These are phyloP conservation scores for Ennomos fuscantarius DNA, from an alignment of 2,888 invertebrate species.

Conservation along the genomic window DNA sequence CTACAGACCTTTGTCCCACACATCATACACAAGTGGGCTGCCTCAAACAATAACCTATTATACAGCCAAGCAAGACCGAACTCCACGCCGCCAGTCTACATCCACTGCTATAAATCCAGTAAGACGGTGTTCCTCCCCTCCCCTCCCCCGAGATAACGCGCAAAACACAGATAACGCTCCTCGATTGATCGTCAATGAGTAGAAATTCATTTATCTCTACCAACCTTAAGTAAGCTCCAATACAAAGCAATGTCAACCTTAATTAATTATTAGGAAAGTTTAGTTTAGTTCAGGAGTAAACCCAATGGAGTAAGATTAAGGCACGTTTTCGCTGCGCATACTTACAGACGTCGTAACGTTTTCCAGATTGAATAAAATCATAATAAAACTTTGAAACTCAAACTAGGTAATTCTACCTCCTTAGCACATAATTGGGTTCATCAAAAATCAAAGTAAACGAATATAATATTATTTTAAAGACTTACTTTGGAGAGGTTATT, in stretches of 20 bases:
- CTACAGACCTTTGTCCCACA: neutral
- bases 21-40: conserved; percentile 5
- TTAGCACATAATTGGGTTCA: conserved; percentile 32
- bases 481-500: conserved; percentile 28
- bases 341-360: conserved; percentile 28
- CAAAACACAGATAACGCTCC: conserved; percentile 77
- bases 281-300: conserved; percentile 34
- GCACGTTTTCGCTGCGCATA: conserved; percentile 48
- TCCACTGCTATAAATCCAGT: conserved; percentile 26
- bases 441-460: conserved; percentile 30
- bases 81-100: conserved; percentile 15
- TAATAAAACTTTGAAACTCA: conserved; percentile 25
- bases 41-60: conserved; percentile 7
- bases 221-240: conserved; percentile 45
- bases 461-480: conserved; percentile 33
- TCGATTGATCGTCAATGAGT: conserved; percentile 82
- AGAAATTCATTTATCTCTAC: conserved; percentile 81
- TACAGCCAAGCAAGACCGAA: neutral
- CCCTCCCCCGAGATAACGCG: conserved; percentile 59
- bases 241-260: conserved; percentile 41
- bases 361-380: conserved; percentile 27
- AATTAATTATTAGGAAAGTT: conserved; percentile 25
- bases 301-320: conserved; percentile 49
- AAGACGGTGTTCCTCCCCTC: conserved; percentile 17
- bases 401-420: conserved; percentile 5